Evolutionary conservation across 2,113 vertebrate species (phyloP).

Genomic region (Scalopus aquaticus): DNA sequence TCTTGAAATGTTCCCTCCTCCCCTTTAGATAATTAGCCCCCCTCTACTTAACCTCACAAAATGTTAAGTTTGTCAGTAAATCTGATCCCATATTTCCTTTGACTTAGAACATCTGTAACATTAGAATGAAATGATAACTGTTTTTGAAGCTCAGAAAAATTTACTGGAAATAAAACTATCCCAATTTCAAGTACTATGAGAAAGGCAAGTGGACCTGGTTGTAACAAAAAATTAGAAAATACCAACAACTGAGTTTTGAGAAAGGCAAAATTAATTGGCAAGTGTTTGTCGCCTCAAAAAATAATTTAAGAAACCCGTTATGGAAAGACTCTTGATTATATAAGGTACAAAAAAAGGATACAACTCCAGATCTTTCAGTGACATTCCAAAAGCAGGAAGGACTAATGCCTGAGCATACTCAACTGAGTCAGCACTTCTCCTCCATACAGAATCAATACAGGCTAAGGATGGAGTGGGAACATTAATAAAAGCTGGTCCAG

Average conservation of each 20-base stretch:
- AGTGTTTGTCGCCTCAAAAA: slow-evolving; percentile 36
- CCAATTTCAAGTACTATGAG: slow-evolving; percentile 10
- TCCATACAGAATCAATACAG: rapidly evolving
- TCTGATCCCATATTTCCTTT: background rate
- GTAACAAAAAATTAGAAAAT: slow-evolving; percentile 40
- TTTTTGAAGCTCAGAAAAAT: slow-evolving; percentile 1
- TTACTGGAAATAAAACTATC: slow-evolving; percentile 37
- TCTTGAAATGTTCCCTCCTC: background rate
- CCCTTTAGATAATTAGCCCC: background rate
- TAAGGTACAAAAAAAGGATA: background rate
- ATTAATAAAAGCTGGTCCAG: background rate
- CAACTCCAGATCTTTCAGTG: background rate
- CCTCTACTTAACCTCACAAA: slow-evolving; percentile 29
- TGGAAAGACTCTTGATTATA: slow-evolving; percentile 27
- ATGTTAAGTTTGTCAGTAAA: background rate
- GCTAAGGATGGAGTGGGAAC: background rate
- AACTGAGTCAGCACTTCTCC: background rate
- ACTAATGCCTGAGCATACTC: background rate
- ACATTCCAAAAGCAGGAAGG: background rate
- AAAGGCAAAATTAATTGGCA: slow-evolving; percentile 47
- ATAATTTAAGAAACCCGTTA: background rate
- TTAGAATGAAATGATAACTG: slow-evolving; percentile 16
- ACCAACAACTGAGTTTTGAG: slow-evolving; percentile 9
- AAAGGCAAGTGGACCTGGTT: background rate
- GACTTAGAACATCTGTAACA: slow-evolving; percentile 49